Base-by-base conservation (phyloP, 2,797 vertebrate species). In the Pseudochromis fuscus region DNA sequence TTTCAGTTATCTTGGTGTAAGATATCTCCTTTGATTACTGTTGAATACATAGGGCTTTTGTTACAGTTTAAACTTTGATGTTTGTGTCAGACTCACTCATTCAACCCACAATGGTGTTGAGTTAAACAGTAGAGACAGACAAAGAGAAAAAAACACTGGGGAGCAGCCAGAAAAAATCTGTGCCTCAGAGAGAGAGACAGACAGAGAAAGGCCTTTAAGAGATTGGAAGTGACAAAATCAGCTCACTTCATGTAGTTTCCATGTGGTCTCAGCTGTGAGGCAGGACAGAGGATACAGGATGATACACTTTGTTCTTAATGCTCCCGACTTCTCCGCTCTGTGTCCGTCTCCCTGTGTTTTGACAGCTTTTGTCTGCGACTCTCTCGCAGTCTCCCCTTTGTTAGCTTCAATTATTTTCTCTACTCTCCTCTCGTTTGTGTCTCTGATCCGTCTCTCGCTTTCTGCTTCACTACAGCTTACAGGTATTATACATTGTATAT, bases 341-440 rank as follows among this genome's bases (percentile, higher is more conserved):
- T 67, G 40, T 75, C 58, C 13, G 7, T 67, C 62, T 70, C 31
- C n/a, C 23, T 37, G 60, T 81, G 66, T 59, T 72, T 46, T 67
- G 76, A 80, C 62, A 69, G 30, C 23, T 60, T 2, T 27, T 61
- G 16, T 58, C 58, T 24, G 50, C 49, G n/a, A 28, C 13, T 50
- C 53, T 58, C 23, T 28, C 28, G 19, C 35, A 44, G 8, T 51
- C 48, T 56, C 24, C 24, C 15, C 57, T 68, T 53, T 46, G 24
- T 66, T 55, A n/a, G 18, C 23, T 71, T 46, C 50, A 12, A 4
- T 27, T 27, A 10, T 53, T 10, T 28, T 51, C 31, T 40, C 28
- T 0, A 0, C 15, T 51, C 16, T 61, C 11, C 16, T 30, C 7
- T 33, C 3, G 19, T 48, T 67, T 73, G 30, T 11, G 2, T 50